Evolutionary conservation across 2,797 vertebrate genomes (phyloP).

Genomic region (Hyperoplus immaculatus): DNA sequence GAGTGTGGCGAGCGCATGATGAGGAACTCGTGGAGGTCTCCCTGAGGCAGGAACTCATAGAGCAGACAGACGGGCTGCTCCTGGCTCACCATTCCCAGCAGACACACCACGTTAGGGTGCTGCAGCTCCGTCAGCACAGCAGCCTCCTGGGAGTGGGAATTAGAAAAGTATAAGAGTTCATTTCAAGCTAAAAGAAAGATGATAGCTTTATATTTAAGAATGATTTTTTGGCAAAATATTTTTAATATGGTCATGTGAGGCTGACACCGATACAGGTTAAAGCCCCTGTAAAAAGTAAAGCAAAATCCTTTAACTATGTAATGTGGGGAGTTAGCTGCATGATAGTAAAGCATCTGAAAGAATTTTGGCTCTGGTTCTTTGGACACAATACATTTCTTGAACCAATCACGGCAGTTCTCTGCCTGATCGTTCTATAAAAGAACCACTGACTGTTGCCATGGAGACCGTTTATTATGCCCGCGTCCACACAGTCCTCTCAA

Average conservation of each 20-base stretch:
- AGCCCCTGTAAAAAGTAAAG: too few relatives aligned
- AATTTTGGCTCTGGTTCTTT: too few relatives aligned
- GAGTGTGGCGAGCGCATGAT: conserved; percentile 98
- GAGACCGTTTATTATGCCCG: too few relatives aligned
- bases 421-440: too few relatives aligned
- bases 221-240: background rate
- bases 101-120: conserved; percentile 95
- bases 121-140: conserved; percentile 93
- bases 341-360: too few relatives aligned
- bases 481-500: too few relatives aligned
- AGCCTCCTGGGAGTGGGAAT: conserved; percentile 81
- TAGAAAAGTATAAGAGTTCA: background rate
- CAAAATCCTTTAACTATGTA: too few relatives aligned
- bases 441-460: too few relatives aligned
- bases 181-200: background rate
- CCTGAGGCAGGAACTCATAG: conserved; percentile 95
- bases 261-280: background rate
- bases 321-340: too few relatives aligned
- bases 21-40: conserved; percentile 98
- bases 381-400: too few relatives aligned
- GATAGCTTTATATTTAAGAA: background rate
- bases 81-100: conserved; percentile 95
- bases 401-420: too few relatives aligned
- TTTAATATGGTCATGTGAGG: background rate
- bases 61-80: conserved; percentile 97